A percentile compares a stretch with the other conserved stretches of the same genome.
These are phyloP conservation scores for Characodon lateralis DNA, from an alignment of 2,797 vertebrate species.

Conservation along the genomic window DNA sequence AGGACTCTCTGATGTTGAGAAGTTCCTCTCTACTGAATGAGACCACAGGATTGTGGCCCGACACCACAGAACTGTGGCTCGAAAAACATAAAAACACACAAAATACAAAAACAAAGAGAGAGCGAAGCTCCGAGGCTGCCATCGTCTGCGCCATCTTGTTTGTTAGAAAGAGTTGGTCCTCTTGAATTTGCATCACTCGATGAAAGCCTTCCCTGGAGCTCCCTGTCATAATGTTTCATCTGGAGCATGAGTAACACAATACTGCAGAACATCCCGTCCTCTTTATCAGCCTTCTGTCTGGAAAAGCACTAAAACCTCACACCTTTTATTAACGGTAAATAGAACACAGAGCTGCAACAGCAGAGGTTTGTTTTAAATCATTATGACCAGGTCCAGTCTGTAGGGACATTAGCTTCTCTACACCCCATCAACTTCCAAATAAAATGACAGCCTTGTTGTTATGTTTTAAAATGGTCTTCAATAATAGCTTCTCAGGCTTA, in stretches of 20 bases:
- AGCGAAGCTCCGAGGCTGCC: too few species aligned
- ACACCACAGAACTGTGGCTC: too few species aligned
- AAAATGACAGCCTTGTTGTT: neutral
- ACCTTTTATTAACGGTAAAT: neutral
- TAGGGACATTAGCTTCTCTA: neutral
- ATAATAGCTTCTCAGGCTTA: neutral
- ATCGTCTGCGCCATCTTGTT: too few species aligned
- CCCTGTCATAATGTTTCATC: neutral
- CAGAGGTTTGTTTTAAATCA: constrained; percentile 2
- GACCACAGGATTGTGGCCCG: too few species aligned
- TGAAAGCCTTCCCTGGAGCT: constrained; percentile 5
- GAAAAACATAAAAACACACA: too few species aligned
- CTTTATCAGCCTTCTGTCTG: neutral
- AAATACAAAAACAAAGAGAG: too few species aligned
- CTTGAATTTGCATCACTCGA: neutral
- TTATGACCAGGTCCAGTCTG: neutral
- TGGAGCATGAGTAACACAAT: neutral
- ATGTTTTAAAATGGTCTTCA: neutral
- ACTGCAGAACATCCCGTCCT: neutral
- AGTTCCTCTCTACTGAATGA: too few species aligned
- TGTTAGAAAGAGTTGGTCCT: neutral
- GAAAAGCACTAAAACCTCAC: neutral
- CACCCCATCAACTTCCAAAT: neutral
- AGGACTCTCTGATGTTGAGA: too few species aligned
- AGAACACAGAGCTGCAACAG: neutral